Percentiles rank a stretch among this genome's conserved stretches.
These are phyloP conservation scores for Pipistrellus pipistrellus DNA, from an alignment of 2,797 vertebrate species.

Conservation along the genomic window DNA sequence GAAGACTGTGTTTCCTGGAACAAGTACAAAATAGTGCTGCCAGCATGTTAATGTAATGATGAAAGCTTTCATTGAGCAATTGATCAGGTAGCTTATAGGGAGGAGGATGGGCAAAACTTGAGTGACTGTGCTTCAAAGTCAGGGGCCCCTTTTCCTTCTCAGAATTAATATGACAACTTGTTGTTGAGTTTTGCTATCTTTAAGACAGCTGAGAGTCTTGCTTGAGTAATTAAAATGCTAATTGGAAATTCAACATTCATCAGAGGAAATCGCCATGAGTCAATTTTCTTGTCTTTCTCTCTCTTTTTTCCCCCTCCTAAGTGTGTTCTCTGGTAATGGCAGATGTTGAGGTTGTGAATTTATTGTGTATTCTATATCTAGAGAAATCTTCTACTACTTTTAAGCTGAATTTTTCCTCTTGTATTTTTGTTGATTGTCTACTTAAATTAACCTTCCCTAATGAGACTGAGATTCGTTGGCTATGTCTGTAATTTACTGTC, in stretches of 20 bases:
- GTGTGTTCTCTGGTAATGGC: conserved; percentile 84
- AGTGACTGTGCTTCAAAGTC: neutral
- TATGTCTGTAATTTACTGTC: conserved; percentile 86
- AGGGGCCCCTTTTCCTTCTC: conserved; percentile 51
- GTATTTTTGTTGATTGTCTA: conserved; percentile 88
- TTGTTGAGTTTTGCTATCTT: conserved; percentile 81
- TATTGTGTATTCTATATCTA: conserved; percentile 82
- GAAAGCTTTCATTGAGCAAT: neutral
- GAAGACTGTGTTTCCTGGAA: neutral
- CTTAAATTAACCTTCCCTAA: conserved; percentile 90
- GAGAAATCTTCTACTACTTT: conserved; percentile 75
- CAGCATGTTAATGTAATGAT: neutral
- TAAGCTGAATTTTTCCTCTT: conserved; percentile 69
- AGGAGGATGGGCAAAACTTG: neutral
- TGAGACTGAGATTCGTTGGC: conserved; percentile 83
- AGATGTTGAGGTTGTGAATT: conserved; percentile 87
- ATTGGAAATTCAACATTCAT: conserved; percentile 88
- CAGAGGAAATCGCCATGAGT: conserved; percentile 84
- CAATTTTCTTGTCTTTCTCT: conserved; percentile 59
- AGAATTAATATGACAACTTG: conserved; percentile 70
- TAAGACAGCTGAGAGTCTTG: conserved; percentile 84
- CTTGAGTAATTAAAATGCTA: conserved; percentile 89
- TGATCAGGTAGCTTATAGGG: neutral
- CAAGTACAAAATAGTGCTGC: neutral
- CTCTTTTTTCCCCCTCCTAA: conserved; percentile 29